Base-by-base conservation (phyloP, 2,888 invertebrate genomes). In the Rhamphomyia laevipes region DNA sequence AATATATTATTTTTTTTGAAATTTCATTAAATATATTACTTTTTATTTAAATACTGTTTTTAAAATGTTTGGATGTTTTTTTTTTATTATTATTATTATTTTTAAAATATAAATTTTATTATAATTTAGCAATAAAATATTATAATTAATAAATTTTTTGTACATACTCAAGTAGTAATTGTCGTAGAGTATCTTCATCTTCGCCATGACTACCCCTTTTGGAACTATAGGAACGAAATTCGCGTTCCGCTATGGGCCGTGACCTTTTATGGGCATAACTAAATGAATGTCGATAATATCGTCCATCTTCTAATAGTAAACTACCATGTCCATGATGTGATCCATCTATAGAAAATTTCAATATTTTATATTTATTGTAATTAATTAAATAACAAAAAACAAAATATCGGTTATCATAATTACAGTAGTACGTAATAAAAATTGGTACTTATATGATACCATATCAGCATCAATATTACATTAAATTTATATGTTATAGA, bases 141-240 rank as follows among this genome's bases (percentile, higher is more conserved):
- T 43, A 23, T 44, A 18, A 31, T 21, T n/a, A 45, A 38, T 17
- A 43, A 44, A 41, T 12, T 48, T 48, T 54, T 45, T 57, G 56
- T 73, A 77, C 76, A 74, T 84, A 86, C 89, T 89, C 89, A 84
- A 89, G 84, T 77, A 90, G 87, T 80, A 90, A 82, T 83, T 89
- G 87, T 81, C 88, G 86, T 77, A 90, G 84, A 79, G 88, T 89
- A 74, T 87, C 86, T 80, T 90, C 89, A 81, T 90, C 89, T 77
- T 87, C 86, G 63, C 69, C 70, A 69, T 70, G 70, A 67, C 71
- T 67, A 66, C 68, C 66, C 21, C 42, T 21, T 15, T 42, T 42
- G 9, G 42, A 42, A 42, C 42, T 27, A 21, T 21, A 42, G 21
- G 42, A 23, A 59, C 62, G 61, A 53, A 62, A 61, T 55, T 64